Evolutionary conservation across 64 coral and sea anemone genomes (phyloP), one percentile per base, ranked within the genome.

Genomic region (Porites lutea): DNA sequence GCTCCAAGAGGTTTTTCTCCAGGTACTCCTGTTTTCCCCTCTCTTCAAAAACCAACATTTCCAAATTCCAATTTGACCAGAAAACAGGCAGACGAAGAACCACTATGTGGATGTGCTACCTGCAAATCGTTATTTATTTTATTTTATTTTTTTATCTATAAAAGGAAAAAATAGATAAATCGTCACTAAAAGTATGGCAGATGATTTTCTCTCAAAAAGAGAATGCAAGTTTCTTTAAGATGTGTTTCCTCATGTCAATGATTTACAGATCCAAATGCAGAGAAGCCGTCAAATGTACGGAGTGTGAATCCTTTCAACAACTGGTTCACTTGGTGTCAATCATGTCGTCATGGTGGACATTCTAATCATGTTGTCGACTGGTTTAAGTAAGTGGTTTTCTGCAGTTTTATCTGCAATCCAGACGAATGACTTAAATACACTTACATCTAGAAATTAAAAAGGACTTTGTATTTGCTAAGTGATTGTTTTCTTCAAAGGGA

Each of bases 311-410:
- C 94, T n/a, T 96, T 93, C 67, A 86, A 77, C 16, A 96, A 93
- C 77, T 99, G 97, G 97, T 96, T 99, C 75, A 99, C 97, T 2
- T 99, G 97, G 97, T 99, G 97, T 65, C 97, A 99, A 78, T 90
- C 97, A 13, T 99, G 97, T 94, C 91, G 97, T 51, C 97, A 99
- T 94, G 97, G 97, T 62, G 97, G 97, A 14, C 97, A 99, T 85
- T 95, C 97, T 16, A 79, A 94, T 65, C 97, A 99, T 55, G 86
- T 99, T 12, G 77, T 68, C 8, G 97, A 96, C 1, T 99, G 97
- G 97, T 99, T 96, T 65, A 97, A 92, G 95, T 97, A 45, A 82
- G 88, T 77, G 6, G 12, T 75, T 75, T 27, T 10, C 71, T 10
- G 48, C 65, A 46, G 52, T 21, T n/a, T 57, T 74, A 8, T 48